phyloP scores from a whole-genome alignment of 2,888 invertebrate species.

The Luperina nickerlii region DNA sequence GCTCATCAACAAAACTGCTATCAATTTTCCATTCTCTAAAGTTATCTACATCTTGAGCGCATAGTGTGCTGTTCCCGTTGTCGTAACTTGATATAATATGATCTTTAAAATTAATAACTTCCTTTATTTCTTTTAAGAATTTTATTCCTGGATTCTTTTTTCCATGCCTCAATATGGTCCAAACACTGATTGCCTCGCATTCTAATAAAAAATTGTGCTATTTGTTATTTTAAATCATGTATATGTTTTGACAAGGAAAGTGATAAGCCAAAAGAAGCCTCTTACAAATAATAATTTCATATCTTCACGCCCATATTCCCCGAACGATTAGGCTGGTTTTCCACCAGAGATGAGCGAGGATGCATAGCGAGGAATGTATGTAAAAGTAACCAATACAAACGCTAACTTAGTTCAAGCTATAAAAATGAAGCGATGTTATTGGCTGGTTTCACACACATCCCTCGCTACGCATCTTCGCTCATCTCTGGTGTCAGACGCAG shows the following conservation, averaged over 20 bases:
- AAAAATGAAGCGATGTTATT: no score
- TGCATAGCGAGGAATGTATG: no score
- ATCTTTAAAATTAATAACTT: slow-evolving; percentile 70
- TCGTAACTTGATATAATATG: slow-evolving; percentile 73
- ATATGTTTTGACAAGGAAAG: background rate
- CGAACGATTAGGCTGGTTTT: no score
- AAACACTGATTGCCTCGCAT: slow-evolving; percentile 79
- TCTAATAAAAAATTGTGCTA: slow-evolving; percentile 25
- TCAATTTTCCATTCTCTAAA: slow-evolving; percentile 74
- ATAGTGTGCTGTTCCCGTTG: slow-evolving; percentile 76
- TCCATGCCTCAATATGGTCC: slow-evolving; percentile 76
- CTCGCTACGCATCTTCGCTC: no score
- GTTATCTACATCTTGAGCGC: slow-evolving; percentile 81
- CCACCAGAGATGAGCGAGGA: no score
- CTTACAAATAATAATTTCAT: background rate
- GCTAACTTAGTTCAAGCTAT: no score
- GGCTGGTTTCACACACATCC: no score
- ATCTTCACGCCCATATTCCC: background rate
- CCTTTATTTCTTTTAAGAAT: slow-evolving; percentile 67
- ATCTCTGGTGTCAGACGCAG: no score
- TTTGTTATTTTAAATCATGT: background rate
- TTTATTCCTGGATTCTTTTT: slow-evolving; percentile 71
- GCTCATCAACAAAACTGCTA: slow-evolving; percentile 69
- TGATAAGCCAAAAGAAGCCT: background rate
- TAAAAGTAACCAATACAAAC: no score